phyloP scores from a whole-genome alignment of 2,797 vertebrate genomes.

The Tachyglossus aculeatus region DNA sequence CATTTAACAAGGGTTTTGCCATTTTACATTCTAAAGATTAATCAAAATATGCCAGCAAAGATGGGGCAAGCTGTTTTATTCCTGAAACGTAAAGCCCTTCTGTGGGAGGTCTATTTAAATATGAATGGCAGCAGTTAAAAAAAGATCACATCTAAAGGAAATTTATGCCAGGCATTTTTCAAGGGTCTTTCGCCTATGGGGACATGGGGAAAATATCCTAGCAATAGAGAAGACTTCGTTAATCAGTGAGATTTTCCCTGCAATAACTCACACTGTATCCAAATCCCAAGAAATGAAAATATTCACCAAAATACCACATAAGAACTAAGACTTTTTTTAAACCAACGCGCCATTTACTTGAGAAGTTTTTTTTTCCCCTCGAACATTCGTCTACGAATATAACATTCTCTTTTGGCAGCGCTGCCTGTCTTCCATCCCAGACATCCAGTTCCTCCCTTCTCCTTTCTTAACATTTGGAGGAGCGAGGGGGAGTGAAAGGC shows the following conservation, averaged over 20 bases:
- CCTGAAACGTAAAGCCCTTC: constrained; percentile 9
- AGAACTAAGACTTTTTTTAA: constrained; percentile 2
- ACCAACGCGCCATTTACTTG: not conserved
- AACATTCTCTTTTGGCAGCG: not conserved
- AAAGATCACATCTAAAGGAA: not conserved
- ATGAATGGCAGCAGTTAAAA: constrained; percentile 15
- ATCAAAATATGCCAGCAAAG: constrained; percentile 19
- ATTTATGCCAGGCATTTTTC: not conserved
- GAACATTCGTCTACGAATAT: constrained; percentile 15
- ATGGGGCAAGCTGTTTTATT: not conserved
- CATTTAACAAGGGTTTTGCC: constrained; percentile 30
- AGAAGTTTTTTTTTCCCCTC: not conserved
- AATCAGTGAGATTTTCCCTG: not conserved
- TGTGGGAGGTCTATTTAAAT: constrained; percentile 29
- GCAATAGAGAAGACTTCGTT: too few relatives aligned
- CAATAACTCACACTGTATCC: not conserved
- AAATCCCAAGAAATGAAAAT: not conserved
- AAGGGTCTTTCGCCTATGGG: not conserved
- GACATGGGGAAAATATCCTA: not conserved
- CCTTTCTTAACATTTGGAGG: not conserved
- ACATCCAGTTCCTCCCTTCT: not conserved
- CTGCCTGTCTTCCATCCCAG: not conserved
- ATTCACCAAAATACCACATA: constrained; percentile 22
- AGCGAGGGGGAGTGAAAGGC: not conserved
- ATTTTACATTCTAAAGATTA: constrained; percentile 19